Percentiles rank a stretch among this genome's conserved stretches.
Evolutionary conservation across 2,797 vertebrate genomes (phyloP).

Genomic region (Gobionotothen gibberifrons): DNA sequence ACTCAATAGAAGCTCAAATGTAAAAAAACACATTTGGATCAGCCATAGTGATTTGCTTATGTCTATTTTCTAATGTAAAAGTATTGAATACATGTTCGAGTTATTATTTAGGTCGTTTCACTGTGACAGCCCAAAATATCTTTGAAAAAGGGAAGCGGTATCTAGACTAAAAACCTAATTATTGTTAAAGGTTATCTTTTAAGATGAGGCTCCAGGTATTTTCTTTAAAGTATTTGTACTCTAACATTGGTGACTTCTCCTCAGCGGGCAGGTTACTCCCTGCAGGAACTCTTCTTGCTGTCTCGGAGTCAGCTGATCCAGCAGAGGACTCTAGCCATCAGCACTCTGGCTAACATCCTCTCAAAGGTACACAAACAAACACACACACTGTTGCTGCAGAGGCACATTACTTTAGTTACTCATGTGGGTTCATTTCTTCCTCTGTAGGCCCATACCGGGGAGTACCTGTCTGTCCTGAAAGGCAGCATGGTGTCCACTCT

Average conservation of each 20-base stretch:
- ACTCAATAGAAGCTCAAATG: too few relatives aligned
- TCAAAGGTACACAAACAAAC: constrained; percentile 84
- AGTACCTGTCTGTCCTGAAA: constrained; percentile 84
- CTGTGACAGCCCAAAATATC: not conserved
- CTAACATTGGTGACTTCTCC: constrained; percentile 28
- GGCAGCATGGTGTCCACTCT: constrained; percentile 88
- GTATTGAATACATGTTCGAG: not conserved
- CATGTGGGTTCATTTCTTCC: not conserved
- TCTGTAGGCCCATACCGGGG: constrained; percentile 87
- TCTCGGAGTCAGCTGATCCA: constrained; percentile 94
- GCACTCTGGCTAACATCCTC: constrained; percentile 90
- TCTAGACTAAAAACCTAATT: not conserved
- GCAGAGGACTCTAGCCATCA: constrained; percentile 92
- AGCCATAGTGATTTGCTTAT: not conserved
- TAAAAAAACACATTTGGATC: too few relatives aligned
- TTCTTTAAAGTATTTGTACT: not conserved
- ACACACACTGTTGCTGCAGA: not conserved
- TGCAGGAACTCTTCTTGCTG: constrained; percentile 97
- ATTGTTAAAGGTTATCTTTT: not conserved
- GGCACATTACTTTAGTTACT: not conserved
- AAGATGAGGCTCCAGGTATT: not conserved
- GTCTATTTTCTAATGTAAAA: not conserved
- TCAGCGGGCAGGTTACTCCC: constrained; percentile 95
- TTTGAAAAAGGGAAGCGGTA: not conserved
- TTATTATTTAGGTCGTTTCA: not conserved